Evolutionary conservation across 2,113 vertebrate species (phyloP).

Genomic region (Larimichthys crocea): DNA sequence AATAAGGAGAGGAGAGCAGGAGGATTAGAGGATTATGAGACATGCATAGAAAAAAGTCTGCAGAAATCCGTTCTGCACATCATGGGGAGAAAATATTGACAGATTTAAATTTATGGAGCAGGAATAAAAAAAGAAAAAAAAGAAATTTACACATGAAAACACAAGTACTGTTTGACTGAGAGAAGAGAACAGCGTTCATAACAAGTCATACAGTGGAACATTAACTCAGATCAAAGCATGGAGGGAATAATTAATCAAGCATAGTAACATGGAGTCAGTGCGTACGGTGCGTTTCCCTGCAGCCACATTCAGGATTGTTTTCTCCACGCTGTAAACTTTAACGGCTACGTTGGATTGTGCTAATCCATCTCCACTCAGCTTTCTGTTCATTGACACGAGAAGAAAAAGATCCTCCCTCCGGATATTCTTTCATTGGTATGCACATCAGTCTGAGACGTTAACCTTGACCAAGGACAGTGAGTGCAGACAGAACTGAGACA

Average conservation of each 20-base stretch:
- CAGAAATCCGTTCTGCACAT: not conserved
- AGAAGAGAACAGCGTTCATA: not conserved
- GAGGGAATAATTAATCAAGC: not conserved
- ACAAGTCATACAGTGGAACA: not conserved
- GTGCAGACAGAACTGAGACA: not conserved
- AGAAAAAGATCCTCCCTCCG: not conserved
- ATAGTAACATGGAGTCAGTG: not conserved
- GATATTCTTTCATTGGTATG: not conserved
- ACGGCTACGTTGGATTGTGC: not conserved
- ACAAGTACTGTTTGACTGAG: not conserved
- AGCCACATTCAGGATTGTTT: slow-evolving; percentile 16
- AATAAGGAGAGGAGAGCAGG: slow-evolving; percentile 23
- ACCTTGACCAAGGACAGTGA: not conserved
- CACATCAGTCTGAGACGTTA: no score
- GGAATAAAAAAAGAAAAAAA: not conserved
- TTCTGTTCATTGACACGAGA: not conserved
- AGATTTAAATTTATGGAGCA: not conserved
- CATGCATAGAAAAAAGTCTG: not conserved
- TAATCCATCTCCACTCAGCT: not conserved
- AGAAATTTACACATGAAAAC: not conserved
- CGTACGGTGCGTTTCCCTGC: not conserved
- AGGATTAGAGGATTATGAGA: not conserved
- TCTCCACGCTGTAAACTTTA: not conserved
- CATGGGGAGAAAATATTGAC: not conserved
- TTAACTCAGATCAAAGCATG: not conserved